phyloP scores from a whole-genome alignment of 2,797 vertebrate genomes.

The Leuciscus waleckii region DNA sequence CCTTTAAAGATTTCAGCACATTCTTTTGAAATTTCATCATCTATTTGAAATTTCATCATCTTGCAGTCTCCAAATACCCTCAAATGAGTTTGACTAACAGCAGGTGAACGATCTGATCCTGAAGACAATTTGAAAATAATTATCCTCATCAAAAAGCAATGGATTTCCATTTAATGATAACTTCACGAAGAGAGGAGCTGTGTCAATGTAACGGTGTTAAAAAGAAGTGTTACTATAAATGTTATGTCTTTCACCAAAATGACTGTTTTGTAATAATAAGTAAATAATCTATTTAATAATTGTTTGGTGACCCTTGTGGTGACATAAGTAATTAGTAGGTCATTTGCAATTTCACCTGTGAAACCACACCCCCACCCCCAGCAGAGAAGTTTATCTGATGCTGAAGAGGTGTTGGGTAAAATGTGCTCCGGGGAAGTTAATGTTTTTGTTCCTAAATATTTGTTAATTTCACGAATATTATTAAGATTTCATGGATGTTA shows the following conservation, averaged over 20 bases:
- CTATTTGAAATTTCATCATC: neutral
- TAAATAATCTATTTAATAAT: neutral
- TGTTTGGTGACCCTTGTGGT: too few species aligned
- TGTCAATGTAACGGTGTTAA: neutral
- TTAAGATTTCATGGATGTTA: too few species aligned
- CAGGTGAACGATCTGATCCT: slow-evolving; percentile 11
- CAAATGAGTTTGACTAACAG: slow-evolving; percentile 14
- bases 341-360: too few species aligned
- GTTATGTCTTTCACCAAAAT: neutral
- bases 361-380: too few species aligned
- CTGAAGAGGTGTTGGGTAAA: too few species aligned
- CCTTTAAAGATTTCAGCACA: slow-evolving; percentile 7
- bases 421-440: too few species aligned
- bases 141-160: neutral
- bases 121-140: slow-evolving; percentile 9
- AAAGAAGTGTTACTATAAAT: too few species aligned
- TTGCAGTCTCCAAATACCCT: neutral
- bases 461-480: too few species aligned
- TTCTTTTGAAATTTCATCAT: slow-evolving; percentile 23
- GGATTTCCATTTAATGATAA: slow-evolving; percentile 10
- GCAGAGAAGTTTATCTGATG: too few species aligned
- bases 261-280: neutral
- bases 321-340: too few species aligned
- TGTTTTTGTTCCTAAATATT: too few species aligned
- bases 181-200: neutral